Evolutionary conservation across 30 jellyfish, hydroid and myxozoan species (phyloP).

Genomic region (Phacellophora camtschatica): DNA sequence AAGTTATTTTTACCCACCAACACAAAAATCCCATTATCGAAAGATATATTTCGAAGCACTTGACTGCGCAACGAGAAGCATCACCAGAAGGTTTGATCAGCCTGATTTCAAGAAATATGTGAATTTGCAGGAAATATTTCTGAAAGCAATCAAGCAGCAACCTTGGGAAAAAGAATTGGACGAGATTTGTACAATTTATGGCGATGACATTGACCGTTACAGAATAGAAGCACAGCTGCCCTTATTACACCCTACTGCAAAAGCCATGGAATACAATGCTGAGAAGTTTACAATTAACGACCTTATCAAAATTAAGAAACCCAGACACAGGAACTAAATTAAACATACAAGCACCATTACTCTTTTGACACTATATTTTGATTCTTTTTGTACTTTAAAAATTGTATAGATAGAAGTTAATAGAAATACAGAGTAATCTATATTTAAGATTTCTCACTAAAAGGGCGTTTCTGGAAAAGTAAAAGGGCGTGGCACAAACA

Average conservation of each 20-base stretch:
- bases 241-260: neutral
- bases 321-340: too few relatives aligned
- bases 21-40: constrained; percentile 39
- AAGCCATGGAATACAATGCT: neutral
- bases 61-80: neutral
- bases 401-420: too few relatives aligned
- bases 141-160: constrained; percentile 27
- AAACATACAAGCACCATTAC: too few relatives aligned
- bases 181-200: constrained; percentile 5
- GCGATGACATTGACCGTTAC: neutral
- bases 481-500: too few relatives aligned
- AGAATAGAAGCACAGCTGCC: neutral
- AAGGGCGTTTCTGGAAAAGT: too few relatives aligned
- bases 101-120: constrained; percentile 26
- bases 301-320: constrained; percentile 27
- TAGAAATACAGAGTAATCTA: too few relatives aligned
- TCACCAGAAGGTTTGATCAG: neutral
- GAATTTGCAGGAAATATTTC: constrained; percentile 21
- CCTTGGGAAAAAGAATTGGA: constrained; percentile 16
- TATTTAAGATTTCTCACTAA: too few relatives aligned
- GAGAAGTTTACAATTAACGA: neutral
- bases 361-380: too few relatives aligned
- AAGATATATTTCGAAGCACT: constrained; percentile 45
- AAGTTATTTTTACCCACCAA: constrained; percentile 18
- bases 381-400: too few relatives aligned